phyloP scores from a whole-genome alignment of 2,113 vertebrate genomes.

The Rattus norvegicus region DNA sequence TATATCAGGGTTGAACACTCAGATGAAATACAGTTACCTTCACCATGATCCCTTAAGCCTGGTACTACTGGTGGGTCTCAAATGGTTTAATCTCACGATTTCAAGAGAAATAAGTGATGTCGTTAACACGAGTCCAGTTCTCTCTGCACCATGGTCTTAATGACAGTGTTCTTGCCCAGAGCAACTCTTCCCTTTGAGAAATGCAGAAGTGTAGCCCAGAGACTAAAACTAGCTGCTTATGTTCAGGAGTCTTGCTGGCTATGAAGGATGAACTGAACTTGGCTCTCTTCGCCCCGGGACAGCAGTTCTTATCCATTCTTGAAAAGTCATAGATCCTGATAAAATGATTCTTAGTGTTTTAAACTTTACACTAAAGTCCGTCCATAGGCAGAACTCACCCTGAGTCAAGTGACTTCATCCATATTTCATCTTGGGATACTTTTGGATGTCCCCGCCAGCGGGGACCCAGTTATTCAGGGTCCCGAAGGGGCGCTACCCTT shows the following conservation, averaged over 20 bases:
- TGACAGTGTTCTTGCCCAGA: neutral
- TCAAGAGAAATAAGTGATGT: neutral
- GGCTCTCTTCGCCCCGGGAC: neutral
- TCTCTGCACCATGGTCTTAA: neutral
- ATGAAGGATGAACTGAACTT: neutral
- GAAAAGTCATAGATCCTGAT: neutral
- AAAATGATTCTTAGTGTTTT: neutral
- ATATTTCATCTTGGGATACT: neutral
- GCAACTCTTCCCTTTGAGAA: neutral
- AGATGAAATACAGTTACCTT: conserved; percentile 26
- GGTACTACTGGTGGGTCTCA: neutral
- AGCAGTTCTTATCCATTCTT: neutral
- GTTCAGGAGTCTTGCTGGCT: neutral
- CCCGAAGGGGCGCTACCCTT: no score
- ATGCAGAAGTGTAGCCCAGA: neutral
- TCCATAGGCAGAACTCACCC: neutral
- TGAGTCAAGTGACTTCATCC: neutral
- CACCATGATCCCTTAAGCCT: neutral
- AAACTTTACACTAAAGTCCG: neutral
- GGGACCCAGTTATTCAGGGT: no score
- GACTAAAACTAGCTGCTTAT: neutral
- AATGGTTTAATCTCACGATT: neutral
- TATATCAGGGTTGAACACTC: neutral
- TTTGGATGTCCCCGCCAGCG: no score
- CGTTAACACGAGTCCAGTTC: neutral